A percentile compares a stretch with the other conserved stretches of the same genome.
Evolutionary conservation across 2,113 vertebrate genomes (phyloP).

Genomic region (Girardinichthys multiradiatus): DNA sequence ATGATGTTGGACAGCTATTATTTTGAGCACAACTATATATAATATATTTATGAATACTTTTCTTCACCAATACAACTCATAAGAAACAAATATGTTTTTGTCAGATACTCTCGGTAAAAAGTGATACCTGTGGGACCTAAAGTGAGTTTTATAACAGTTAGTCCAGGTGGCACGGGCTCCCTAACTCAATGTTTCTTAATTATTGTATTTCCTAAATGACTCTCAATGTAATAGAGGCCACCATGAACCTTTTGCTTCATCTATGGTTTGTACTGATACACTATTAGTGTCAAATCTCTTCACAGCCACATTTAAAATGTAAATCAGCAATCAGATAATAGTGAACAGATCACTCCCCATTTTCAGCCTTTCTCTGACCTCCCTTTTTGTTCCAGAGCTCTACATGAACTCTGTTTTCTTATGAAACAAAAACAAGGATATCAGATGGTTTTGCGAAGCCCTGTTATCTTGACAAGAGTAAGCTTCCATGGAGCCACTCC

Average conservation of each 20-base stretch:
- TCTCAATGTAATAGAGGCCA: neutral
- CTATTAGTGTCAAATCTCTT: neutral
- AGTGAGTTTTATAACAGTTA: conserved; percentile 62
- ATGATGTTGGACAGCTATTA: no score
- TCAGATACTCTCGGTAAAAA: conserved; percentile 75
- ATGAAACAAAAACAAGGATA: conserved; percentile 8
- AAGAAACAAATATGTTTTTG: neutral
- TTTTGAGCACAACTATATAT: neutral
- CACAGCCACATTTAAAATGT: neutral
- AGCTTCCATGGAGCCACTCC: conserved; percentile 19
- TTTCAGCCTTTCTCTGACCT: conserved; percentile 19
- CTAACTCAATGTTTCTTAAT: conserved; percentile 70
- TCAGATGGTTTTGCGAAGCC: conserved; percentile 11
- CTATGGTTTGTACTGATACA: neutral
- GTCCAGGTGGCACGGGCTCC: conserved; percentile 76
- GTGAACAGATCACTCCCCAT: conserved; percentile 17
- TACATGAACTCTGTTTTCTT: conserved; percentile 1
- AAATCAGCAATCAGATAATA: conserved; percentile 11
- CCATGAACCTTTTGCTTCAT: neutral
- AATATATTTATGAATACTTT: neutral
- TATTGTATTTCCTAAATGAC: neutral
- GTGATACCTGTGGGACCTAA: conserved; percentile 71
- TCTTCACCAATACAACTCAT: neutral
- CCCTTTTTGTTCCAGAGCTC: neutral
- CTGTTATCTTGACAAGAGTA: conserved; percentile 24